phyloP scores from a whole-genome alignment of 1,140 invertebrate genomes.

The Periplaneta americana region DNA sequence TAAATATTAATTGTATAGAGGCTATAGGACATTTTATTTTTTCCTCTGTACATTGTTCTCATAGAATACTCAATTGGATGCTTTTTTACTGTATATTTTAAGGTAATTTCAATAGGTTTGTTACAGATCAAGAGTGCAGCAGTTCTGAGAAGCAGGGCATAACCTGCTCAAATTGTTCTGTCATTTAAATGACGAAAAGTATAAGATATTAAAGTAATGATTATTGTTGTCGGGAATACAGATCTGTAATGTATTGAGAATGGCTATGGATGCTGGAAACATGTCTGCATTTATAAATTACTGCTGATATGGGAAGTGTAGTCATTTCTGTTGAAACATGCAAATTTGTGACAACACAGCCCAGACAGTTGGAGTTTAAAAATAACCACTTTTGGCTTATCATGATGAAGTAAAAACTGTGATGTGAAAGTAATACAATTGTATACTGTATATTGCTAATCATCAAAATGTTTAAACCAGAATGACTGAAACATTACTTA shows the following conservation, averaged over 20 bases:
- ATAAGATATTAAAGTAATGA: too few species aligned
- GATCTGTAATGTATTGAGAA: too few species aligned
- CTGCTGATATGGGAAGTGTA: too few species aligned
- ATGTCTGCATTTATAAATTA: too few species aligned
- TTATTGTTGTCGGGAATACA: too few species aligned
- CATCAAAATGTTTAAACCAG: background rate
- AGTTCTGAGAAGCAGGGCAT: background rate
- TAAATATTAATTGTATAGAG: background rate
- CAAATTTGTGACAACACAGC: too few species aligned
- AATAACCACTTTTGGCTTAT: background rate
- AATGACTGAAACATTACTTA: background rate
- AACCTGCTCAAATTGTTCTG: background rate
- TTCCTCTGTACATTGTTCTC: background rate
- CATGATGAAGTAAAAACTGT: background rate
- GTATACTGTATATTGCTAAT: background rate
- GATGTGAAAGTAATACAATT: background rate
- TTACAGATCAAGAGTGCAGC: background rate
- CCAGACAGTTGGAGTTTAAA: background rate
- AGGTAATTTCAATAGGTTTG: background rate
- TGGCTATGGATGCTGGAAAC: background rate
- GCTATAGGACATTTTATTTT: background rate
- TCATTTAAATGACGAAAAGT: background rate
- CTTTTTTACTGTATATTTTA: background rate
- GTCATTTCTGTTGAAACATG: too few species aligned
- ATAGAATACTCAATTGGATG: background rate